A percentile compares a stretch with the other conserved stretches of the same genome.
Evolutionary conservation across 2,797 vertebrate genomes (phyloP).

Genomic region (Malacoctenus gilli): DNA sequence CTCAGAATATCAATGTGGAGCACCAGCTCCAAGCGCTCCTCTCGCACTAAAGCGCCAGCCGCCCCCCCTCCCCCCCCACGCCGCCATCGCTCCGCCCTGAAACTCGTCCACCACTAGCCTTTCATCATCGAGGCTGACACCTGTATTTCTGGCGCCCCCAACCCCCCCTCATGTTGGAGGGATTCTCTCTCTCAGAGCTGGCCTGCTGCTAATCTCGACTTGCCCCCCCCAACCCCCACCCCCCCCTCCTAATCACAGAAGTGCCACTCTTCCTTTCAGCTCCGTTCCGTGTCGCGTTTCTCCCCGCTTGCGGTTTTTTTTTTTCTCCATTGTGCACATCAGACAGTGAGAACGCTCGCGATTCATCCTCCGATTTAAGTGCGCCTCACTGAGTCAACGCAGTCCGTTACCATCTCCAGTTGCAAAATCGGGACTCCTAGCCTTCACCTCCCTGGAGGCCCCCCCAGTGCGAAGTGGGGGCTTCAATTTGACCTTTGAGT

Average conservation of each 20-base stretch:
- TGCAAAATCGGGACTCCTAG: no score
- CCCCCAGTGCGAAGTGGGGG: no score
- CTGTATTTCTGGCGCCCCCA: slow-evolving; percentile 62
- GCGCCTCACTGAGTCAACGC: no score
- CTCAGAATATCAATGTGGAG: slow-evolving; percentile 76
- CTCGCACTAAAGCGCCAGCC: slow-evolving; percentile 42
- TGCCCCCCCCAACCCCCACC: slow-evolving; percentile 25
- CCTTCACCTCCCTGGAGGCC: no score
- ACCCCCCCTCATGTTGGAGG: slow-evolving; percentile 37
- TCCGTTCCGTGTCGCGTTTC: slow-evolving; percentile 5
- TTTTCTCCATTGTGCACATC: background rate
- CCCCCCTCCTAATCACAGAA: slow-evolving; percentile 28
- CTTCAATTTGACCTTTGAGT: no score
- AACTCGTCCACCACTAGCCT: slow-evolving; percentile 51
- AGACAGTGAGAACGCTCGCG: background rate
- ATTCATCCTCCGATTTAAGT: no score
- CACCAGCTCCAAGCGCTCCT: slow-evolving; percentile 44
- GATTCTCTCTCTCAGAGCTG: slow-evolving; percentile 30
- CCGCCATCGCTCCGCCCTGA: slow-evolving; percentile 24
- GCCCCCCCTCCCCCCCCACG: background rate
- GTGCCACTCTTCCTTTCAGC: slow-evolving; percentile 37
- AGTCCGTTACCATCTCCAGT: no score
- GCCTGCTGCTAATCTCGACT: slow-evolving; percentile 20
- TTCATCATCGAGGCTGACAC: slow-evolving; percentile 67
- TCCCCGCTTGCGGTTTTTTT: slow-evolving; percentile 3